Conservation (phyloP, 2,888 invertebrate genomes). For the Noctuana brunneofusca region DNA sequence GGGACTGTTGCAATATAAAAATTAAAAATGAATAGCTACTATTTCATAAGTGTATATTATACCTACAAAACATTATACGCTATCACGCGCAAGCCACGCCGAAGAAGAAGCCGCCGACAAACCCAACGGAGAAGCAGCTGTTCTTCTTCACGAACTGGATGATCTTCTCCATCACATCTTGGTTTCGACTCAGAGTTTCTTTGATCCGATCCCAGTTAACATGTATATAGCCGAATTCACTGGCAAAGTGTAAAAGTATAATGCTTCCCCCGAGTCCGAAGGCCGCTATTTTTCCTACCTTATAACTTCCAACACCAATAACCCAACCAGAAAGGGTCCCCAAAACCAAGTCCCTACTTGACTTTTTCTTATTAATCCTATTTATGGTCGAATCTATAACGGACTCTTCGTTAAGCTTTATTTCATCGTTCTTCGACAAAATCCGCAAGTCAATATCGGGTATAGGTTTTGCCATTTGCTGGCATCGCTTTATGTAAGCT, state of each 20-base stretch:
- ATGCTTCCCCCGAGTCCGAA: conserved; percentile 94
- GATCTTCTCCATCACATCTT: conserved; percentile 88
- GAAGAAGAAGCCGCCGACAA: conserved; percentile 92
- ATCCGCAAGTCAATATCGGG: conserved; percentile 51
- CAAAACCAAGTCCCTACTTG: conserved; percentile 57
- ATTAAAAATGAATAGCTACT: conserved; percentile 20
- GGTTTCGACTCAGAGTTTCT: conserved; percentile 88
- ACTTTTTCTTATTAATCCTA: conserved; percentile 46
- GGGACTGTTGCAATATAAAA: background rate
- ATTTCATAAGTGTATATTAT: conserved; percentile 15
- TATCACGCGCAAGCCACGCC: conserved; percentile 86
- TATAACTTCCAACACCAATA: conserved; percentile 89
- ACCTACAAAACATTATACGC: conserved; percentile 30
- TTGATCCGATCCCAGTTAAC: conserved; percentile 94
- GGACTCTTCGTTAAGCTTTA: conserved; percentile 52
- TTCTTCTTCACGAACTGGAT: conserved; percentile 84
- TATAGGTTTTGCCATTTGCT: conserved; percentile 64
- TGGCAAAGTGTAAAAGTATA: conserved; percentile 92
- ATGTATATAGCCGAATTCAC: conserved; percentile 93
- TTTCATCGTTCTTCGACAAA: conserved; percentile 44
- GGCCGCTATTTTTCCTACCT: conserved; percentile 94
- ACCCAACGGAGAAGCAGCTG: conserved; percentile 88
- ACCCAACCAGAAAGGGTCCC: conserved; percentile 81
- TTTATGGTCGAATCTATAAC: conserved; percentile 27
- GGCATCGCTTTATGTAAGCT: conserved; percentile 44